These are phyloP conservation scores for Papilio dardanus DNA, from an alignment of 1,140 invertebrate species.

Conservation along the genomic window DNA sequence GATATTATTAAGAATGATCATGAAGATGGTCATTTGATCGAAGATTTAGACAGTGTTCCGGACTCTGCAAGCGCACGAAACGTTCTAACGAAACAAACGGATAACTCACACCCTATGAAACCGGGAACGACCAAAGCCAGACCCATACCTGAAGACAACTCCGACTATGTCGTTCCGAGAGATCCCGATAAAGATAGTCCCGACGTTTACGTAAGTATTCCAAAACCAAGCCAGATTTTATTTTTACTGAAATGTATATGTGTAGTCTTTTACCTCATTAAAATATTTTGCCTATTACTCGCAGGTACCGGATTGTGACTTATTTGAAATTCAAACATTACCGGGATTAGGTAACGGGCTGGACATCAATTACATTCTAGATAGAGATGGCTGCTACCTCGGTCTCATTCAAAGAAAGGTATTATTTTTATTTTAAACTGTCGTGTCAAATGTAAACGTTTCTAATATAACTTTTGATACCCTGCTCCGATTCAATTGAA, in stretches of 20 bases:
- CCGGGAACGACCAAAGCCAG: slow-evolving; percentile 57
- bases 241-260: background rate
- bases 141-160: slow-evolving; percentile 63
- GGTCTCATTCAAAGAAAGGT: slow-evolving; percentile 88
- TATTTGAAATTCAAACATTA: slow-evolving; percentile 85
- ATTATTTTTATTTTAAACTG: slow-evolving; percentile 36
- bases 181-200: slow-evolving; percentile 73
- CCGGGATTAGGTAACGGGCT: slow-evolving; percentile 82
- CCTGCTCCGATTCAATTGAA: background rate
- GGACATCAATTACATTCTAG: slow-evolving; percentile 75
- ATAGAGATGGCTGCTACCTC: slow-evolving; percentile 87
- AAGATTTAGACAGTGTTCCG: slow-evolving; percentile 44
- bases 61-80: slow-evolving; percentile 43
- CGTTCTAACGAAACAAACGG: slow-evolving; percentile 59
- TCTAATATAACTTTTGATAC: background rate
- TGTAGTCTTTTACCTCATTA: background rate
- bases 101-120: slow-evolving; percentile 47
- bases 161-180: slow-evolving; percentile 50
- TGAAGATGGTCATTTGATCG: slow-evolving; percentile 42
- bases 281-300: slow-evolving; percentile 2
- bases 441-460: background rate
- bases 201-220: slow-evolving; percentile 62
- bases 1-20: slow-evolving; percentile 56
- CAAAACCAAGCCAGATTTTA: background rate
- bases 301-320: slow-evolving; percentile 87